phyloP scores from a whole-genome alignment of 1,140 invertebrate genomes.

The Lordiphosa stackelbergi region DNA sequence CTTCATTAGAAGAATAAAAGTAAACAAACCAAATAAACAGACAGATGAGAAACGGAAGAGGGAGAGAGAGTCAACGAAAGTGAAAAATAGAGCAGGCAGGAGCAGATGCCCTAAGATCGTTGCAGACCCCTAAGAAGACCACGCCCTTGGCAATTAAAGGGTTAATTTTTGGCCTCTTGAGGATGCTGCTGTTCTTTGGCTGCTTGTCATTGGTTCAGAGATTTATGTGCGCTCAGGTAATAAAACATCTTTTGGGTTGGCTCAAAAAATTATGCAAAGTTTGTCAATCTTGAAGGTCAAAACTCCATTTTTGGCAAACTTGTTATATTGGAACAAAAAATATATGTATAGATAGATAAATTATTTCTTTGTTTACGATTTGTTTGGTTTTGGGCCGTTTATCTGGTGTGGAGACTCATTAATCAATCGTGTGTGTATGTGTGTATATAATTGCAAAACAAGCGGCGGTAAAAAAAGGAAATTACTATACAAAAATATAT shows the following conservation, averaged over 20 bases:
- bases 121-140: slow-evolving; percentile 31
- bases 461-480: slow-evolving; percentile 33
- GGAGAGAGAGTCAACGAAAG: slow-evolving; percentile 10
- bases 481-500: slow-evolving; percentile 13
- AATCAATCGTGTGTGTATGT: slow-evolving; percentile 29
- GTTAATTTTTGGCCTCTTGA: slow-evolving; percentile 40
- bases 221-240: slow-evolving; percentile 39
- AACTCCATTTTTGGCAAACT: slow-evolving; percentile 62
- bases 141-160: slow-evolving; percentile 50
- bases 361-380: slow-evolving; percentile 28
- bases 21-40: slow-evolving; percentile 33
- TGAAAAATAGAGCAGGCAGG: slow-evolving; percentile 24
- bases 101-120: slow-evolving; percentile 6
- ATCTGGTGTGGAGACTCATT: slow-evolving; percentile 57
- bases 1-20: slow-evolving; percentile 56
- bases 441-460: slow-evolving; percentile 46
- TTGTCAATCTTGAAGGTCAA: slow-evolving; percentile 8
- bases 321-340: slow-evolving; percentile 12
- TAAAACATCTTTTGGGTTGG: slow-evolving; percentile 32
- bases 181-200: slow-evolving; percentile 10
- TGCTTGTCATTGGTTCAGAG: slow-evolving; percentile 46
- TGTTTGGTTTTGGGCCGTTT: slow-evolving; percentile 26
- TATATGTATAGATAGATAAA: slow-evolving; percentile 10
- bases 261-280: slow-evolving; percentile 13
- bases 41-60: slow-evolving; percentile 14